Evolutionary conservation across 2,113 vertebrate species (phyloP), one percentile per base, ranked within the genome.

Genomic region (Pheucticus melanocephalus): DNA sequence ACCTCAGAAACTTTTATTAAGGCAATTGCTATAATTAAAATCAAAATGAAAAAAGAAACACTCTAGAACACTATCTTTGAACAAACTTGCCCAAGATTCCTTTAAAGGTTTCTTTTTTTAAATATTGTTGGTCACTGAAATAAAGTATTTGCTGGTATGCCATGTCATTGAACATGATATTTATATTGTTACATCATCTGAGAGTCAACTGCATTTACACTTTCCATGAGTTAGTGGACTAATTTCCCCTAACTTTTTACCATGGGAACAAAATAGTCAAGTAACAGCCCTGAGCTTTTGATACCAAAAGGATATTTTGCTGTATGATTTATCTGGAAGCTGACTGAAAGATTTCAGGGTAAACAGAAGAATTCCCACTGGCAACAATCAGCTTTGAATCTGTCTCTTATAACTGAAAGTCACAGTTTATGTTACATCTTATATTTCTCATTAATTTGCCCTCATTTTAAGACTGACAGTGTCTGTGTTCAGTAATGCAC

Each of bases 1-100:
- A 97, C 95, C 97, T 98, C 97, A 98, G 97, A 97, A 97, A 94
- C 92, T 95, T 97, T 98, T 97, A 98, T 98, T 96, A 97, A 75
- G 57, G 95, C 96, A 94, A 96, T 82, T 92, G 93, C 97, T 98
- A 98, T 97, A 98, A 98, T 98, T 98, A 98, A 96, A 96, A 94
- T 35, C 37, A 59, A 91, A 96, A 94, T 7, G 17, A 93, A 91
- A 97, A 92, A 96, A 97, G 78, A 94, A 97, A 94, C 84, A 76
- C 20, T 39, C 73, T n/a, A 88, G 84, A 91, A 88, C 86, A 78
- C 64, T 97, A 84, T 95, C 83, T 95, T 96, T 88, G 90, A 97
- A 84, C 31, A 90, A 96, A 82, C 54, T 90, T 83, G 63, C 33
- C 3, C 42, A 86, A 93, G 83, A 89, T 94, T 92, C 82, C 61